Percentiles rank a stretch among this genome's conserved stretches.
Evolutionary conservation across 2,888 invertebrate genomes (phyloP).

Genomic region (Andrena flavipes): DNA sequence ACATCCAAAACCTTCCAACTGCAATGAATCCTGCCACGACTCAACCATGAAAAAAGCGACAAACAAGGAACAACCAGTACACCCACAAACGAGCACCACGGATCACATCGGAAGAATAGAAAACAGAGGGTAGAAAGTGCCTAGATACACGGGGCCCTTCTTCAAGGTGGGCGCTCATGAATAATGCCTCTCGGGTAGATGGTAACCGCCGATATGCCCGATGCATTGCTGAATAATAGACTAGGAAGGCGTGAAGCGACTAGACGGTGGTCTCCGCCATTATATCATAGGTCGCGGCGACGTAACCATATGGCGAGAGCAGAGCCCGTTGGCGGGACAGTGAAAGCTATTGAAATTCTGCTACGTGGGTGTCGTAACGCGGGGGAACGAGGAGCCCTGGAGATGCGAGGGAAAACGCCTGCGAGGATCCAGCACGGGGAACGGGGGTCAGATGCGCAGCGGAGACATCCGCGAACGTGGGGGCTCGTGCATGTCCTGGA

Average conservation of each 20-base stretch:
- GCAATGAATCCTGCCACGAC: too few species aligned
- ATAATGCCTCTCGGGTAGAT: constrained; percentile 48
- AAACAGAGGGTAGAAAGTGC: background rate
- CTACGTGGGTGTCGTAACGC: constrained; percentile 56
- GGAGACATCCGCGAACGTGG: constrained; percentile 9
- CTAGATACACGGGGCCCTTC: background rate
- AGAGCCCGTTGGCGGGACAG: constrained; percentile 63
- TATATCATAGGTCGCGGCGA: constrained; percentile 74
- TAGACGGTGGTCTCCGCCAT: constrained; percentile 57
- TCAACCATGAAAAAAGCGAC: too few species aligned
- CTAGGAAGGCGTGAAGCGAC: constrained; percentile 40
- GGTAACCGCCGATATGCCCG: constrained; percentile 10
- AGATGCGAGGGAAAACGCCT: constrained; percentile 37
- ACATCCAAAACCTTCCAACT: too few species aligned
- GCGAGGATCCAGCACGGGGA: constrained; percentile 42
- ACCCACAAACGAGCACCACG: too few species aligned
- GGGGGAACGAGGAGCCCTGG: background rate
- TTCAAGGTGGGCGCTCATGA: constrained; percentile 18
- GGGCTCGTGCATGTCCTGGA: background rate
- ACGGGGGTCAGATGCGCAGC: constrained; percentile 26
- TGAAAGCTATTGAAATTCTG: constrained; percentile 78
- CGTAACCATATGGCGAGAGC: constrained; percentile 77
- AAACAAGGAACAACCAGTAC: too few species aligned
- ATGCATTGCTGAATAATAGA: constrained; percentile 57
- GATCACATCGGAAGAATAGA: background rate